Conservation (phyloP, 1,140 invertebrate genomes). For the Anthonomus grandis region DNA sequence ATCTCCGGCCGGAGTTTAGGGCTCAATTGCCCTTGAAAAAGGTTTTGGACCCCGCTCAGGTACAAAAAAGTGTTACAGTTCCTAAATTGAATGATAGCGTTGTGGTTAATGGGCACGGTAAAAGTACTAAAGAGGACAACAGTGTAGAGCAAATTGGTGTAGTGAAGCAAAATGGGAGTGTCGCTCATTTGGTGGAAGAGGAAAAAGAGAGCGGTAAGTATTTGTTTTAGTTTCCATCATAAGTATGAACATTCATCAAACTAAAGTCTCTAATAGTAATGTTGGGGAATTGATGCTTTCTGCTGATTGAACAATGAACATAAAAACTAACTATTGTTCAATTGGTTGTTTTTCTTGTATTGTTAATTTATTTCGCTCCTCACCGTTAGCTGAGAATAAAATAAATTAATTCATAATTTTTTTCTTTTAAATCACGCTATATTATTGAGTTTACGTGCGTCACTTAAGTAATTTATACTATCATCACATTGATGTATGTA, state of each 20-base stretch:
- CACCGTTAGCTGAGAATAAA: no score
- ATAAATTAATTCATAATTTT: no score
- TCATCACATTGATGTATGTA: no score
- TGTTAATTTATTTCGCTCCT: no score
- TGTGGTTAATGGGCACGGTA: constrained; percentile 36
- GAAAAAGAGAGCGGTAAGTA: constrained; percentile 26
- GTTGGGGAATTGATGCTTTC: no score
- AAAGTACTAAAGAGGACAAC: constrained; percentile 16
- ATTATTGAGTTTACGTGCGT: no score
- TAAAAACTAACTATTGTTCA: no score
- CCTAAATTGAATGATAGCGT: constrained; percentile 36
- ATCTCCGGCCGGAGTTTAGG: constrained; percentile 78
- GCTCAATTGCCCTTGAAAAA: constrained; percentile 68
- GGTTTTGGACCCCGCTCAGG: constrained; percentile 21
- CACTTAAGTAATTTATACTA: no score
- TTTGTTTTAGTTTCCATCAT: neutral
- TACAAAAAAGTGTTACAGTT: constrained; percentile 44
- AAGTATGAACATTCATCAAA: neutral
- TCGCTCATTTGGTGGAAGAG: constrained; percentile 1
- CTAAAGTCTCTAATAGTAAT: no score
- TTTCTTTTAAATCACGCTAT: no score
- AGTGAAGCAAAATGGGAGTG: constrained; percentile 17
- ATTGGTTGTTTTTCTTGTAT: no score
- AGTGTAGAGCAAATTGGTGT: constrained; percentile 9
- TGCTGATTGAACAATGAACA: no score